Evolutionary conservation across 1,140 invertebrate species (phyloP), one percentile per base, ranked within the genome.

Genomic region (Caerostris extrusa): DNA sequence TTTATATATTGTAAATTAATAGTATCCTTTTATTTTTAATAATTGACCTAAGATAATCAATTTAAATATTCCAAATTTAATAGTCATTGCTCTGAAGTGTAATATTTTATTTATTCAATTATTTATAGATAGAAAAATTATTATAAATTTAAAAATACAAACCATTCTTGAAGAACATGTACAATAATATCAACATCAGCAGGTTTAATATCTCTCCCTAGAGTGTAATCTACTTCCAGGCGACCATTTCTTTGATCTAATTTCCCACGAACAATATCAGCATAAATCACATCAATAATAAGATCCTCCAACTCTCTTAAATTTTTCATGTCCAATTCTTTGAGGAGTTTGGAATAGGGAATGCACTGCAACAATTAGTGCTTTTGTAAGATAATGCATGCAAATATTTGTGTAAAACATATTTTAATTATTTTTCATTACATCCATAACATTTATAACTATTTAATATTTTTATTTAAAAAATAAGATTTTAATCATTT

Each of bases 261-360:
- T 96, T 99, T 99, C 1, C 98, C 99, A 95, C 98, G 98, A 94
- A 99, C 99, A 95, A 99, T 98, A 96, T 99, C 98, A 97, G 96
- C 98, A 96, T 99, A 99, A 95, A 99, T 98, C 8, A 98, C 98
- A 97, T 99, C 99, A 95, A 99, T 99, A 90, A 99, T 99, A 81
- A 99, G 97, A 96, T 99, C 99, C 96, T 99, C 99, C 87, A 99
- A 96, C 96, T 99, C 98, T 94, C 99, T 97, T 14, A 99, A 97
- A 97, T 99, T 98, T 95, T 98, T 97, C 93, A 99, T 98, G 95
- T 98, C 98, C 69, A 99, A 96, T 96, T 99, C 98, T 96, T 98
- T 97, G 17, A 99, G 96, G 34, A 99, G 96, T 56, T 97, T 97
- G 93, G 97, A 97, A 95, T 99, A 99, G 1, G 98, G 98, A 95